Evolutionary conservation across 2,888 invertebrate genomes (phyloP), one percentile per base, ranked within the genome.

Genomic region (Volucella inanis): DNA sequence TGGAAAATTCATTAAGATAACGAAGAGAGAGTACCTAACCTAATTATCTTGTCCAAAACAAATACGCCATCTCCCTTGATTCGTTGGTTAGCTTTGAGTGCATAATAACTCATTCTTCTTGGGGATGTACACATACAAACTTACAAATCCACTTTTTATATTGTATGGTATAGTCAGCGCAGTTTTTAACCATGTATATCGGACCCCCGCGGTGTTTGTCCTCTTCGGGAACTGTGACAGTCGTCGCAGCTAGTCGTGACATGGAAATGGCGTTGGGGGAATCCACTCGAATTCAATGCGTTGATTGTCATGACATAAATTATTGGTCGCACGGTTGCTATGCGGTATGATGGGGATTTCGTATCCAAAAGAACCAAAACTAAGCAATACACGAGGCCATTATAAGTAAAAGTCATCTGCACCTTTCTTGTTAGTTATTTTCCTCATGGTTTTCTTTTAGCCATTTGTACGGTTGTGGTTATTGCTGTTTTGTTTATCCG

Each of bases 1-100:
- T 84, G 80, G 80, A 84, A 84, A 84, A 80, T 80, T 84, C 80
- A 84, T 84, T 84, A 84, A 76, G 70, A 80, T 71, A 71, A 80
- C 84, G 70, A 80, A 65, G 70, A 74, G 64, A 64, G 62, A 70
- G 75, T 79, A 84, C 55, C 52, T 79, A 84, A 80, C 84, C 75
- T 76, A 84, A 84, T 80, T 84, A 79, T 79, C 72, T 70, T 65
- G 75, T 71, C 74, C 61, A 70, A 76, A 80, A 76, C 70, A 84
- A 84, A 79, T 75, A 84, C 57, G 39, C 39, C 55, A 67, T 59
- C 12, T 59, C 57, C n/a, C 38, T 80, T 52, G 64, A 65, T 57
- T 31, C 31, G 31, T 31, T 31, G 31, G 31, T 31, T 79, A 64
- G 64, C 62, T 52, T 65, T 43, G 68, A 52, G 64, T 75, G 74